phyloP scores from a whole-genome alignment of 2,888 invertebrate genomes.

The Xylota segnis region DNA sequence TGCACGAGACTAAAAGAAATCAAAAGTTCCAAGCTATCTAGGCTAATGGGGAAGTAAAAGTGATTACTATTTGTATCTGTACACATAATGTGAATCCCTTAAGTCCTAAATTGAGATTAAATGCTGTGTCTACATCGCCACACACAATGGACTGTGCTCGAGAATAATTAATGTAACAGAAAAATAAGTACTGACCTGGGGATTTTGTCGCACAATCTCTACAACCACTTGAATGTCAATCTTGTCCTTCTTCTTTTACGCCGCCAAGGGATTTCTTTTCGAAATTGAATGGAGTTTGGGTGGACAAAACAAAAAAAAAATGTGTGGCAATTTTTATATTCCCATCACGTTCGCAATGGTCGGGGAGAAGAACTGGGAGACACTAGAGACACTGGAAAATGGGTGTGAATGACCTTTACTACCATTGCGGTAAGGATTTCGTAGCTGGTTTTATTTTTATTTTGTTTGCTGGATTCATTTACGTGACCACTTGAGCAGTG shows the following conservation, averaged over 20 bases:
- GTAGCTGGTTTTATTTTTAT: conserved; percentile 16
- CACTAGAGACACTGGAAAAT: conserved; percentile 41
- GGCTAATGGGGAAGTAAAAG: conserved; percentile 69
- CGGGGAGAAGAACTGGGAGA: conserved; percentile 31
- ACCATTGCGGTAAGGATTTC: conserved; percentile 53
- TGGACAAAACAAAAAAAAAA: no score
- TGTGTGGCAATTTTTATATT: conserved; percentile 41
- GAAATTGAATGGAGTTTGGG: conserved; percentile 15
- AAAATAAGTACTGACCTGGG: conserved; percentile 55
- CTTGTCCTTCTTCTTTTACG: conserved; percentile 23
- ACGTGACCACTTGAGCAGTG: conserved; percentile 52
- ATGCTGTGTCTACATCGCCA: conserved; percentile 49
- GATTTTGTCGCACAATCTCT: conserved; percentile 49
- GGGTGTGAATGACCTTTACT: conserved; percentile 70
- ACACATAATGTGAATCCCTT: conserved; percentile 65
- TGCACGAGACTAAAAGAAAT: conserved; percentile 52
- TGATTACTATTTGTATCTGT: conserved; percentile 68
- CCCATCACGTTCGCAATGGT: conserved; percentile 60
- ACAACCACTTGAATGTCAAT: conserved; percentile 53
- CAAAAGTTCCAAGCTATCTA: conserved; percentile 62
- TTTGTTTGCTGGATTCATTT: conserved; percentile 41
- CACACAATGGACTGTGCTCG: conserved; percentile 46
- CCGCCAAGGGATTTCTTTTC: conserved; percentile 36
- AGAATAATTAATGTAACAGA: conserved; percentile 67
- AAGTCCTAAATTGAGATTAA: conserved; percentile 66